phyloP scores from a whole-genome alignment of 2,113 vertebrate species.

The Myodes glareolus region DNA sequence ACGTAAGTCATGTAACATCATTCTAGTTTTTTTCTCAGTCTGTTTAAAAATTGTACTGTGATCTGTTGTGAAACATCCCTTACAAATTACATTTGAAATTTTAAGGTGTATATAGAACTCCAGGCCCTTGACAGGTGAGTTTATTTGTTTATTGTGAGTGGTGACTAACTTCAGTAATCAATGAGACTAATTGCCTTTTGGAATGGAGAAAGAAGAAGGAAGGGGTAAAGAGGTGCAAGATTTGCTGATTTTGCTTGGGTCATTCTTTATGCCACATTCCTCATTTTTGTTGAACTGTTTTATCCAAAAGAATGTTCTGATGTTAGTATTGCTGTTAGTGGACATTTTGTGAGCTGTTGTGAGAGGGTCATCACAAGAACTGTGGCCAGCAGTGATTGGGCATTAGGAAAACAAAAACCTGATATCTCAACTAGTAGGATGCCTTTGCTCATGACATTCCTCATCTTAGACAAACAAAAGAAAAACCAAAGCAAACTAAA shows the following conservation, averaged over 20 bases:
- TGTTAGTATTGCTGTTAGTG: background rate
- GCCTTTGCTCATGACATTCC: background rate
- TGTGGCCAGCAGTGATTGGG: background rate
- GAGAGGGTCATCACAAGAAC: background rate
- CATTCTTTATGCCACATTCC: background rate
- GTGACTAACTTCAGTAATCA: slow-evolving; percentile 12
- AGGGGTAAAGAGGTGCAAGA: background rate
- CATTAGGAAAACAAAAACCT: background rate
- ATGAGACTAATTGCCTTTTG: slow-evolving; percentile 18
- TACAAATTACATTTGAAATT: slow-evolving; percentile 45
- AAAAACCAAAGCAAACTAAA: background rate
- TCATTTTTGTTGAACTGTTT: background rate
- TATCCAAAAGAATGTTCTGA: slow-evolving; percentile 22
- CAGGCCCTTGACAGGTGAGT: background rate
- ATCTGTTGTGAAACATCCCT: slow-evolving; percentile 17
- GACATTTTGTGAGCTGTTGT: background rate
- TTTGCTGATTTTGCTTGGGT: slow-evolving; percentile 35
- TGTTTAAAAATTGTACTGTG: slow-evolving; percentile 34
- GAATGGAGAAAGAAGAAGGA: background rate
- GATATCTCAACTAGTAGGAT: background rate
- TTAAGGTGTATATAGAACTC: background rate
- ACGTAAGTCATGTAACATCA: background rate
- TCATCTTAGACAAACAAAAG: background rate
- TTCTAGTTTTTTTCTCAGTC: background rate
- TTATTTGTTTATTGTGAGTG: slow-evolving; percentile 46